phyloP scores from a whole-genome alignment of 2,113 vertebrate species.

The Rhinichthys klamathensis region DNA sequence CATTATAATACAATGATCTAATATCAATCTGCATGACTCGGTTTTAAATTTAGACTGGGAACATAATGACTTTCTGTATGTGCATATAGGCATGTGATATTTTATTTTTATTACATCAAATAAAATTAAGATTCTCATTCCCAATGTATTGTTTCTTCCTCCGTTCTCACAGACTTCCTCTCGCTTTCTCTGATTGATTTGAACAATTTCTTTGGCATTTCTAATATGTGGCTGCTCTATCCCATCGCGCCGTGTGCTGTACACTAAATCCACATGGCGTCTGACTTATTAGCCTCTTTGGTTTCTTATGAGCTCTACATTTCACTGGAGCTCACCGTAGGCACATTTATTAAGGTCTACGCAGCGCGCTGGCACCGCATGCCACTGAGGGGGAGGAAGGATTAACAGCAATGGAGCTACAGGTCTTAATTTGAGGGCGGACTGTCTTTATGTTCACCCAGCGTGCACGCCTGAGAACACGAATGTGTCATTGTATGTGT shows the following conservation, averaged over 20 bases:
- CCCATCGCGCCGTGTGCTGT: conserved; percentile 10
- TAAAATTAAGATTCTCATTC: conserved; percentile 20
- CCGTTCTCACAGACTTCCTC: neutral
- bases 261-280: conserved; percentile 48
- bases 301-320: conserved; percentile 57
- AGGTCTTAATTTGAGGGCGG: conserved; percentile 54
- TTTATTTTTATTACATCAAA: conserved; percentile 9
- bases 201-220: conserved; percentile 30
- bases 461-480: conserved; percentile 27
- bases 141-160: neutral
- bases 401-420: conserved; percentile 51
- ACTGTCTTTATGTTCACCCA: conserved; percentile 47
- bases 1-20: neutral
- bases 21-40: neutral
- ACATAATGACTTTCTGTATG: conserved; percentile 31
- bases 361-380: conserved; percentile 39
- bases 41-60: conserved; percentile 23
- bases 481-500: conserved; percentile 17
- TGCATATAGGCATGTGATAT: conserved; percentile 21
- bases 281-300: conserved; percentile 57
- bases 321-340: conserved; percentile 45
- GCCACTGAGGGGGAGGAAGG: conserved; percentile 42
- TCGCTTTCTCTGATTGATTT: conserved; percentile 28
- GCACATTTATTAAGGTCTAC: conserved; percentile 54
- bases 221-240: conserved; percentile 35